A percentile compares a stretch with the other conserved stretches of the same genome.
Evolutionary conservation across 2,888 invertebrate species (phyloP).

Genomic region (Lasioglossum vierecki): DNA sequence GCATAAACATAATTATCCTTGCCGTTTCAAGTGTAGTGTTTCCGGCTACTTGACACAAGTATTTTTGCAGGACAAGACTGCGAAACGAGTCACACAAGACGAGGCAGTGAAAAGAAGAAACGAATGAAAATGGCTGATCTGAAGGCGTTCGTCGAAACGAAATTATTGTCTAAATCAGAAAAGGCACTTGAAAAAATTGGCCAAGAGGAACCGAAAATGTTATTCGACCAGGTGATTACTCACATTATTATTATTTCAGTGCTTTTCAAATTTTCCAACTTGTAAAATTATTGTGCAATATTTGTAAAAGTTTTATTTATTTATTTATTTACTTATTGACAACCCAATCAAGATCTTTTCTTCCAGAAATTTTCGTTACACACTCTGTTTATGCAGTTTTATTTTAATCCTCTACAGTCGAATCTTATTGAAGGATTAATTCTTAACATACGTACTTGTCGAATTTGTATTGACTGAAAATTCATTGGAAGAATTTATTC

Average conservation of each 20-base stretch:
- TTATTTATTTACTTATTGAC: background rate
- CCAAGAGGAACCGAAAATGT: slow-evolving; percentile 88
- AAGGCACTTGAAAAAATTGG: slow-evolving; percentile 96
- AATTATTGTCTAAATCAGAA: slow-evolving; percentile 95
- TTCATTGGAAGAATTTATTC: background rate
- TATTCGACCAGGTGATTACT: slow-evolving; percentile 85
- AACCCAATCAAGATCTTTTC: background rate
- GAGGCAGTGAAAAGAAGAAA: slow-evolving; percentile 93
- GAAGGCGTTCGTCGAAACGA: slow-evolving; percentile 96
- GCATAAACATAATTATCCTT: slow-evolving; percentile 45
- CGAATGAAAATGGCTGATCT: slow-evolving; percentile 96
- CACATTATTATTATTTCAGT: background rate
- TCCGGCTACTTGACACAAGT: background rate
- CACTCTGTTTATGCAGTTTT: background rate
- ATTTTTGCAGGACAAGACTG: slow-evolving; percentile 79
- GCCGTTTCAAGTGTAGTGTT: too few species aligned
- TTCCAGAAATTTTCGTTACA: background rate
- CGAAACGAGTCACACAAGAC: slow-evolving; percentile 85
- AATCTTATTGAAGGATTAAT: background rate
- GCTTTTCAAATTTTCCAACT: background rate
- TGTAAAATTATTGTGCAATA: background rate
- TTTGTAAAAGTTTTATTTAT: background rate
- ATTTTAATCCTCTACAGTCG: background rate
- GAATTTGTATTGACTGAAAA: background rate
- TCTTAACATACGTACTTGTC: background rate